phyloP scores from a whole-genome alignment of 2,888 invertebrate genomes.

The Lordiphosa fenestrarum region DNA sequence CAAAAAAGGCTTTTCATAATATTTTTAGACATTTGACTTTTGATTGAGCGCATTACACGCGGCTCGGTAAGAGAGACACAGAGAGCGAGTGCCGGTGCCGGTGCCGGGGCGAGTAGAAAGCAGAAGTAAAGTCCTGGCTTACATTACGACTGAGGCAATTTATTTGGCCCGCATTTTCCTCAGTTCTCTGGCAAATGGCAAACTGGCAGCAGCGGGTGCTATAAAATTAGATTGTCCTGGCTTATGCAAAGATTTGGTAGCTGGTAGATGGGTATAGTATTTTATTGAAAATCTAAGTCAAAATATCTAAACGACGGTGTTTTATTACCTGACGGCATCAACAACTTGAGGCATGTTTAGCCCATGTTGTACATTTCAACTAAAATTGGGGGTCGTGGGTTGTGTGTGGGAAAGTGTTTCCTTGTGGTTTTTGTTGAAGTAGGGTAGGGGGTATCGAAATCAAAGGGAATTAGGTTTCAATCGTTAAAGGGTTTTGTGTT shows the following conservation, averaged over 20 bases:
- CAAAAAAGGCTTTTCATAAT: conserved; percentile 73
- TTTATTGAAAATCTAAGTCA: conserved; percentile 74
- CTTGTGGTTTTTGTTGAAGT: too few relatives aligned
- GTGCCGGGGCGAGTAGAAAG: background rate
- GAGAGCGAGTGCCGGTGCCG: background rate
- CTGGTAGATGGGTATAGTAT: conserved; percentile 40
- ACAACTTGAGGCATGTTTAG: conserved; percentile 45
- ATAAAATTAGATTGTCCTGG: conserved; percentile 73
- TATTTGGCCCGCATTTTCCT: conserved; percentile 53
- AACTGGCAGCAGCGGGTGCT: conserved; percentile 26
- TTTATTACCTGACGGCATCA: conserved; percentile 61
- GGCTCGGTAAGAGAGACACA: conserved; percentile 7
- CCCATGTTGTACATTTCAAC: conserved; percentile 55
- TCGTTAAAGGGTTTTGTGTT: too few relatives aligned
- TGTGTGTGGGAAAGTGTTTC: conserved; percentile 13
- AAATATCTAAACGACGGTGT: conserved; percentile 70
- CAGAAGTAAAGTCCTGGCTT: conserved; percentile 39
- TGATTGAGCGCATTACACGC: conserved; percentile 74
- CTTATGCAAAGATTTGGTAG: conserved; percentile 60
- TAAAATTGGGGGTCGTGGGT: conserved; percentile 1
- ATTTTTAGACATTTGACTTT: conserved; percentile 75
- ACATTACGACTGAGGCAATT: conserved; percentile 68
- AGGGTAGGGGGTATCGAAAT: background rate
- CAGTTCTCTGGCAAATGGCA: conserved; percentile 15
- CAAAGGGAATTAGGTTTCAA: too few relatives aligned